Conservation (phyloP, 2,888 invertebrate species). For the Dasysyrphus albostriatus region DNA sequence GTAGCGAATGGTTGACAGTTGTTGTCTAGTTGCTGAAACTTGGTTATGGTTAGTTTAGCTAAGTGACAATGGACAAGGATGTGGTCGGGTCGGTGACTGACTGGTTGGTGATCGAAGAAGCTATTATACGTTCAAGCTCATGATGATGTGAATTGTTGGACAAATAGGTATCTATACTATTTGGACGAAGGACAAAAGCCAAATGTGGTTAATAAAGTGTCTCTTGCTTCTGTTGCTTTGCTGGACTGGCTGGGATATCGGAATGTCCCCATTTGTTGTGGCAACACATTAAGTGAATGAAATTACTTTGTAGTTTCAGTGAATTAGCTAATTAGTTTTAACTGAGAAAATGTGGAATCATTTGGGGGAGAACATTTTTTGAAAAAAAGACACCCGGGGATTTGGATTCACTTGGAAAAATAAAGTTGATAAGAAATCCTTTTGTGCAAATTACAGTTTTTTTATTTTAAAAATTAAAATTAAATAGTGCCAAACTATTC, state of each 20-base stretch:
- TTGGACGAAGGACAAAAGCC: conserved; percentile 4
- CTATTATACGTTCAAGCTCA: conserved; percentile 52
- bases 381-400: background rate
- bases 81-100: conserved; percentile 26
- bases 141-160: conserved; percentile 27
- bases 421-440: background rate
- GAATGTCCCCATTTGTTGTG: conserved; percentile 34
- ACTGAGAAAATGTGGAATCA: background rate
- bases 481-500: no score
- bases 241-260: background rate
- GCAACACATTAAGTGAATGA: conserved; percentile 51
- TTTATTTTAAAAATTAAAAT: no score
- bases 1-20: conserved; percentile 36
- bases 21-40: conserved; percentile 18
- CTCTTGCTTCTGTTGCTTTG: background rate
- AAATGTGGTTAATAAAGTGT: conserved; percentile 34
- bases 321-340: conserved; percentile 59
- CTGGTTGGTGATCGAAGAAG: conserved; percentile 50
- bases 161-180: conserved; percentile 1
- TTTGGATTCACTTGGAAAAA: background rate
- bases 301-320: conserved; percentile 40
- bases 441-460: background rate
- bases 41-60: conserved; percentile 50
- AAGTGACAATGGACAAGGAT: conserved; percentile 60
- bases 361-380: background rate